phyloP scores from a whole-genome alignment of 2,888 invertebrate species.

The Pammene aurita region DNA sequence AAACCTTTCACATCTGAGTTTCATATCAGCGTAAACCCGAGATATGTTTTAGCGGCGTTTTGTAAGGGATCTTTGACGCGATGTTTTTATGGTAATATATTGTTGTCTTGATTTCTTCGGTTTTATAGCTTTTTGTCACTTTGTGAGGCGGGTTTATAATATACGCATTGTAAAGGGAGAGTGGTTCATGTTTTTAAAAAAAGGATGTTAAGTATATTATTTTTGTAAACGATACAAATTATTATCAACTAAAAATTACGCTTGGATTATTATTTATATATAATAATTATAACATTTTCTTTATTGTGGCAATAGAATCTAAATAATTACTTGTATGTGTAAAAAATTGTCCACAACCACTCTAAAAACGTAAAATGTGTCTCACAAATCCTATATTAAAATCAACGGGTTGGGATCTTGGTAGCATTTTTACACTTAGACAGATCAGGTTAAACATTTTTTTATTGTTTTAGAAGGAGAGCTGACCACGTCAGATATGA shows the following conservation, averaged over 20 bases:
- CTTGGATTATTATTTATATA: not conserved
- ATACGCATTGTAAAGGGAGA: constrained; percentile 31
- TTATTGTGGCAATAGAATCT: not conserved
- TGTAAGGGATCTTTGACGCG: constrained; percentile 65
- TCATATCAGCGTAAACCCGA: constrained; percentile 71
- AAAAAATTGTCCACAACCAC: too few relatives aligned
- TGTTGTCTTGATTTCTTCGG: constrained; percentile 61
- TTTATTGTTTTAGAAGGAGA: too few relatives aligned
- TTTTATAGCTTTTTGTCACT: constrained; percentile 72
- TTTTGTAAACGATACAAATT: not conserved
- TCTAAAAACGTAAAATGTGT: too few relatives aligned
- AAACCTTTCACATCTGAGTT: constrained; percentile 71
- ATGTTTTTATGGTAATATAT: constrained; percentile 73
- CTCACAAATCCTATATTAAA: too few relatives aligned
- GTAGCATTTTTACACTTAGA: too few relatives aligned
- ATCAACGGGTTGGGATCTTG: too few relatives aligned
- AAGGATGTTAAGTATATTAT: constrained; percentile 4
- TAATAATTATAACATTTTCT: not conserved
- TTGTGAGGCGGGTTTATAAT: constrained; percentile 53
- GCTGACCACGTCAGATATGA: too few relatives aligned
- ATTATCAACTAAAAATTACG: not conserved
- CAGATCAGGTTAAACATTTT: too few relatives aligned
- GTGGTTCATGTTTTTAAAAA: constrained; percentile 34
- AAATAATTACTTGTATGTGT: too few relatives aligned
- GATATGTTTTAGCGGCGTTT: constrained; percentile 69